Evolutionary conservation across 2,888 invertebrate species (phyloP), one percentile per base, ranked within the genome.

Genomic region (Sinotaia quadrata): DNA sequence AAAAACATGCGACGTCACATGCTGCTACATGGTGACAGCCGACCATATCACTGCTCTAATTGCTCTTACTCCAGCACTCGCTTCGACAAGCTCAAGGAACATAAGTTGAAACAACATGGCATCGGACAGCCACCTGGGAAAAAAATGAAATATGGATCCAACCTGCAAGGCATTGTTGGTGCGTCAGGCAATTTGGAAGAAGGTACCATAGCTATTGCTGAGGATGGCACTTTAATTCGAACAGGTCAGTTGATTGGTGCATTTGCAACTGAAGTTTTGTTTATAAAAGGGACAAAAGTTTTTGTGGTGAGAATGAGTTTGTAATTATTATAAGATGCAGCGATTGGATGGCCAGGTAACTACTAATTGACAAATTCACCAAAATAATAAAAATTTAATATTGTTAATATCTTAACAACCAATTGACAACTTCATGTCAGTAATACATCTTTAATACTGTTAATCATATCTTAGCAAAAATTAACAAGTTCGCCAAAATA

Each of bases 51-150:
- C 69, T 91, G 91, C 72, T 69, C 69, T 4, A 49, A 71, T 1
- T 91, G 91, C 75, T 80, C 87, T 1, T 91, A 90, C 74, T 83
- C 87, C 27, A 89, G 89, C 10, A 89, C 90, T 72, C 87, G 91
- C 8, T 88, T 88, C 31, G 91, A 91, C 79, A 91, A 91, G 74
- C 83, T 91, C 51, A 91, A 90, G 66, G 90, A 90, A 63, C 91
- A 91, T 76, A 85, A 89, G 62, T 76, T 80, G 18, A 87, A 86
- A 70, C 80, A 83, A 62, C 89, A 89, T 70, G 81, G 76, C 47
- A 73, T 82, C 44, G 85, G 85, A 7, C 76, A 82, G 47, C 76
- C 79, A 15, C 83, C 84, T 5, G 78, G 75, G 21, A 83, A 78
- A 59, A 77, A 81, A 57, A 67, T 77, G 44, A 65, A 56, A 34